Evolutionary conservation across 2,888 invertebrate genomes (phyloP).

Genomic region (Tillus elongatus): DNA sequence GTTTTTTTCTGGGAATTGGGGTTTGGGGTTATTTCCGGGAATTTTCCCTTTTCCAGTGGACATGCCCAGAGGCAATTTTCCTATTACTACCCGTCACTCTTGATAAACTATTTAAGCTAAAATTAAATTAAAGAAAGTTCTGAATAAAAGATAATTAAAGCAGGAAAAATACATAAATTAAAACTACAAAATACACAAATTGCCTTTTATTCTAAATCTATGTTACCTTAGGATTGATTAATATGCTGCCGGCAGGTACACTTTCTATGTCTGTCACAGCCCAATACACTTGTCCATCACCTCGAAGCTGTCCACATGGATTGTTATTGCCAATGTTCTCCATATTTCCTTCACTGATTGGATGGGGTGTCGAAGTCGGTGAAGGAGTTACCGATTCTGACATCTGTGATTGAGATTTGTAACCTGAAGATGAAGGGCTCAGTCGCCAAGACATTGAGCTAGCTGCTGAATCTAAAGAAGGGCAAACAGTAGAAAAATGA

Average conservation of each 20-base stretch:
- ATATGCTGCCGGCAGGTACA: conserved; percentile 79
- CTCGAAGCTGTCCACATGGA: conserved; percentile 32
- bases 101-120: too few species aligned
- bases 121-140: too few species aligned
- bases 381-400: conserved; percentile 73
- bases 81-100: too few species aligned
- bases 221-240: conserved; percentile 79
- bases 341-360: conserved; percentile 23
- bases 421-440: conserved; percentile 68
- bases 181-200: too few species aligned
- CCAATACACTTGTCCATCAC: conserved; percentile 60
- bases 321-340: conserved; percentile 28
- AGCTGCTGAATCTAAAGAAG: conserved; percentile 47
- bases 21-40: too few species aligned
- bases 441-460: conserved; percentile 55
- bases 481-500: conserved; percentile 31
- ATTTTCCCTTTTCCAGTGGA: too few species aligned
- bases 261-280: conserved; percentile 77
- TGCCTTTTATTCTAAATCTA: too few species aligned
- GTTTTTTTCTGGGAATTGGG: too few species aligned
- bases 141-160: too few species aligned
- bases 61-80: too few species aligned
- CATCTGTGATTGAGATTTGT: conserved; percentile 63
- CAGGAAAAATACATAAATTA: too few species aligned
- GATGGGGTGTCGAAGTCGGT: conserved; percentile 51